phyloP scores from a whole-genome alignment of 2,113 vertebrate species.

The Pelusios castaneus region DNA sequence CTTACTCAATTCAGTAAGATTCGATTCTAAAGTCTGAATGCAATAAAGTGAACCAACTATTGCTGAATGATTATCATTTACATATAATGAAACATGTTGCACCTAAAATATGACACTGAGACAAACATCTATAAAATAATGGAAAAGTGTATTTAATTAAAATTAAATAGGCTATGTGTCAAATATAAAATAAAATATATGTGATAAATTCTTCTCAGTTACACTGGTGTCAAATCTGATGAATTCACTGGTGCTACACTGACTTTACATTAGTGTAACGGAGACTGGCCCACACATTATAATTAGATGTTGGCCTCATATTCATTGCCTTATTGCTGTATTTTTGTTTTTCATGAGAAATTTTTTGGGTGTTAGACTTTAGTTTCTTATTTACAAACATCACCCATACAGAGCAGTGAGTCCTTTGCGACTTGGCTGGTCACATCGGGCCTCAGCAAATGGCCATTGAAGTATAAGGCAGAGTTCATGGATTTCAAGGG shows the following conservation, averaged over 20 bases:
- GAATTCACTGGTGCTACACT: background rate
- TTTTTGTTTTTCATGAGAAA: background rate
- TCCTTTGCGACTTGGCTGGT: background rate
- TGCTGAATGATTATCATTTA: background rate
- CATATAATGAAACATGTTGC: background rate
- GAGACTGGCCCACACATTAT: background rate
- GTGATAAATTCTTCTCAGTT: background rate
- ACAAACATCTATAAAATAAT: background rate
- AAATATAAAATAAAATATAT: background rate
- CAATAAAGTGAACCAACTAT: background rate
- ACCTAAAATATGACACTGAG: background rate
- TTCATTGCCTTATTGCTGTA: background rate
- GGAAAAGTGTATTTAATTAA: background rate
- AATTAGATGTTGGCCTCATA: background rate
- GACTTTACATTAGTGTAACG: background rate
- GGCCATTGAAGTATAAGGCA: background rate
- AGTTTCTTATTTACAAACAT: background rate
- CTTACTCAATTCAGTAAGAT: background rate
- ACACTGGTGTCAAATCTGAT: background rate
- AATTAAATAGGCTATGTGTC: background rate
- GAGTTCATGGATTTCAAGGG: no score
- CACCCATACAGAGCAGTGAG: background rate
- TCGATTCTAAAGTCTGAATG: background rate
- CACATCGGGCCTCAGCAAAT: background rate
- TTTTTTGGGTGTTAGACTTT: background rate